These are phyloP conservation scores for Sardinella longiceps DNA, from an alignment of 2,797 vertebrate genomes.

Conservation along the genomic window DNA sequence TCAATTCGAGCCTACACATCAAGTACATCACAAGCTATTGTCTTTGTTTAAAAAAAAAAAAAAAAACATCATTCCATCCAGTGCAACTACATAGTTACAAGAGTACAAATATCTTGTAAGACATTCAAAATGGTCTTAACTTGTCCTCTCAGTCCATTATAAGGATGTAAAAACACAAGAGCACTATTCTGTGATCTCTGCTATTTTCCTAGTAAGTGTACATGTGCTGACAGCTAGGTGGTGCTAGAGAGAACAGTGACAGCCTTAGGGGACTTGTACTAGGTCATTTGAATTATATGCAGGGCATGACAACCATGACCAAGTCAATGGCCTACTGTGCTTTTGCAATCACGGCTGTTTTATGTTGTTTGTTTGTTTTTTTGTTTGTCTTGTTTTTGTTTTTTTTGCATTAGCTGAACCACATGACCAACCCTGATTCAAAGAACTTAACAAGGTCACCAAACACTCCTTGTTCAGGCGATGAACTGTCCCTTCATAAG, in stretches of 20 bases:
- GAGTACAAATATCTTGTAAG: not conserved
- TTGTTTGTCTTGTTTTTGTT: too few species aligned
- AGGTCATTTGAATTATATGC: not conserved
- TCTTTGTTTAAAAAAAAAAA: not conserved
- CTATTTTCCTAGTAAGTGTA: not conserved
- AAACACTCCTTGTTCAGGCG: not conserved
- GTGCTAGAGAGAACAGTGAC: slow-evolving; percentile 3
- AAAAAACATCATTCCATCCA: not conserved
- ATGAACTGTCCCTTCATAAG: not conserved
- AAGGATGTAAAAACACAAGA: not conserved
- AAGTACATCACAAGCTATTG: not conserved
- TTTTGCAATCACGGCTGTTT: not conserved
- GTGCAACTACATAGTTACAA: not conserved
- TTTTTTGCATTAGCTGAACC: slow-evolving; percentile 18
- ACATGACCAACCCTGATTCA: not conserved
- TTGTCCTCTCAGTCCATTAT: not conserved
- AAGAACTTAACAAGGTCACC: not conserved
- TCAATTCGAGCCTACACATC: not conserved
- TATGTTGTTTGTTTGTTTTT: not conserved
- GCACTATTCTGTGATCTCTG: not conserved
- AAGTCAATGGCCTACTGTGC: not conserved
- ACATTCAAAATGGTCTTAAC: not conserved
- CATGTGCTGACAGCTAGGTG: not conserved
- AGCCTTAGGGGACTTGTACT: not conserved
- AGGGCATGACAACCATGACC: not conserved